These are phyloP conservation scores for Zaprionus bogoriensis DNA, from an alignment of 2,888 invertebrate genomes.

Conservation along the genomic window DNA sequence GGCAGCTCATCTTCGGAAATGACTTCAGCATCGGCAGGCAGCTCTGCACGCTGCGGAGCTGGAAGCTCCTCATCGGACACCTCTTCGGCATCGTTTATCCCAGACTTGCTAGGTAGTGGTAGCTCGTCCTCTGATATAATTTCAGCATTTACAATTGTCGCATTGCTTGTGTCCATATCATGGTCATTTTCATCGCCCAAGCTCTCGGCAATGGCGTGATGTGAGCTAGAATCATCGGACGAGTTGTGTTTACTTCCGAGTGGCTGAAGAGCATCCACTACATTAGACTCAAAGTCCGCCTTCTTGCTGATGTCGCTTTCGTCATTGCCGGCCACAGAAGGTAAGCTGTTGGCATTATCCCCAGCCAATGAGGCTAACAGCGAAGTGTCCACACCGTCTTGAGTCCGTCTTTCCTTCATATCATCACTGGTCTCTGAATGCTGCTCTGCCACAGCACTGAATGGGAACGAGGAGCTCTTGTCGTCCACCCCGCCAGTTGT, in stretches of 20 bases:
- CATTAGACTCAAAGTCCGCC: slow-evolving; percentile 70
- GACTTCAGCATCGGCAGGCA: slow-evolving; percentile 89
- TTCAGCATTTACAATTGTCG: slow-evolving; percentile 89
- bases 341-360: slow-evolving; percentile 83
- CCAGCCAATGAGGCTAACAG: slow-evolving; percentile 82
- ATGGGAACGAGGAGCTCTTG: slow-evolving; percentile 83
- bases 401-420: slow-evolving; percentile 69
- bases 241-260: slow-evolving; percentile 69
- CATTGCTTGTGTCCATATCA: slow-evolving; percentile 77
- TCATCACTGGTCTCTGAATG: slow-evolving; percentile 82
- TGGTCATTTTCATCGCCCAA: slow-evolving; percentile 52
- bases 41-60: slow-evolving; percentile 88
- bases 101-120: slow-evolving; percentile 88
- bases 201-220: slow-evolving; percentile 80
- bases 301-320: slow-evolving; percentile 70
- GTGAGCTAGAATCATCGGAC: slow-evolving; percentile 79
- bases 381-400: slow-evolving; percentile 80
- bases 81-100: slow-evolving; percentile 92
- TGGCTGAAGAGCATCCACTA: slow-evolving; percentile 49
- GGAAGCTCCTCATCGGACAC: slow-evolving; percentile 91
- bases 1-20: slow-evolving; percentile 93
- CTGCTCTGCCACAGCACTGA: slow-evolving; percentile 70
- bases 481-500: slow-evolving; percentile 75
- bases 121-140: slow-evolving; percentile 93
- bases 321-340: slow-evolving; percentile 81